These are phyloP conservation scores for Aegotheles bennettii DNA, from an alignment of 2,113 vertebrate species.

Conservation along the genomic window DNA sequence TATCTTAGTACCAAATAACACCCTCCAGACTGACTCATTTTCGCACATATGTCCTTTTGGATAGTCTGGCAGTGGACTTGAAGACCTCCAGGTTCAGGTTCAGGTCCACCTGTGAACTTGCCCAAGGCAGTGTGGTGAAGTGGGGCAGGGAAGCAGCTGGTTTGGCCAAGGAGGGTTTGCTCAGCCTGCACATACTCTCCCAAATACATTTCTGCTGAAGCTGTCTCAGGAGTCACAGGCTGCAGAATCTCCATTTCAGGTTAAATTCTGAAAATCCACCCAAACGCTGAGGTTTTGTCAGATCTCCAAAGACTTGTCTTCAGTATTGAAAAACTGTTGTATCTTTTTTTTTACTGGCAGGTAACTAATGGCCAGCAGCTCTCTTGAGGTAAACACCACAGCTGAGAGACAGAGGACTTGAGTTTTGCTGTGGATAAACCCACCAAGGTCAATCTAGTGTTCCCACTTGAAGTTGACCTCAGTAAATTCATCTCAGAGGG, in stretches of 20 bases:
- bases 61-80: not conserved
- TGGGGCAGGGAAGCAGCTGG: not conserved
- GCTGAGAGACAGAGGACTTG: not conserved
- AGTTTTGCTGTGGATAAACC: conserved; percentile 21
- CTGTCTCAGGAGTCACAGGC: not conserved
- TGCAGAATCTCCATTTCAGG: not conserved
- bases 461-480: not conserved
- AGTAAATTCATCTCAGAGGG: not conserved
- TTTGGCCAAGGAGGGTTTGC: not conserved
- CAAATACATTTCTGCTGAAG: not conserved
- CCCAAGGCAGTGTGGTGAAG: accelerated
- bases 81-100: not conserved
- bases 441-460: not conserved
- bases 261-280: not conserved
- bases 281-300: not conserved
- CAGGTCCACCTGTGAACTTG: not conserved
- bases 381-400: not conserved
- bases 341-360: not conserved
- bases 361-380: not conserved
- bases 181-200: not conserved
- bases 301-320: not conserved
- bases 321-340: not conserved
- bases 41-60: not conserved
- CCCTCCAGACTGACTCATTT: not conserved
- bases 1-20: not conserved